Base-by-base conservation (phyloP, 2,888 invertebrate genomes). In the Globia sparganii region DNA sequence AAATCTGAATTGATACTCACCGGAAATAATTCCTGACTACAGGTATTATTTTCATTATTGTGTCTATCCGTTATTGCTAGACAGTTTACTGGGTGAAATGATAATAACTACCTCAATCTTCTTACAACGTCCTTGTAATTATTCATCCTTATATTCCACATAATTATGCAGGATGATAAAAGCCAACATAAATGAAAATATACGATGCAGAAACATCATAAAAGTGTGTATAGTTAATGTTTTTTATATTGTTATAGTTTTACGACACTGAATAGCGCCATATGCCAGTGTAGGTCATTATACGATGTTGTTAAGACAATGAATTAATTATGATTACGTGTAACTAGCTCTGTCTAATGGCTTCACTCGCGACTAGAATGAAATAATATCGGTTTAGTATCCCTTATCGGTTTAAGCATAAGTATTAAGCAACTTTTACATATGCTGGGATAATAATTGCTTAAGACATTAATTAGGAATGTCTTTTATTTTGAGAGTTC, bases 171-270 rank as follows among this genome's bases (percentile, higher is more conserved):
- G 34, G 65, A 66, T 43, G 43, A 62, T 72, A 73, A 72, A 72
- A 73, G 31, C 62, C 72, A 67, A 73, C 46, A 37, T 65, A 59
- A 69, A 80, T 79, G 59, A 79, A 68, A 78, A 69, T 53, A 68
- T 61, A 66, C 66, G 59, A 75, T 56, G 69, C 69, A 65, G 69
- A 43, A 68, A 46, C 59, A 37, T 69, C 69, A 28, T 80, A 69
- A 75, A 79, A 75, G 15, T 65, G 5, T 65, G 2, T 15, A 18
- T 21, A 69, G 65, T 69, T 58, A 59, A 74, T 79, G 49, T 40
- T 79, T 68, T 79, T 34, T 53, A 66, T 53, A 59, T 69, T 66
- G 68, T 65, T 79, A 13, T 37, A 21, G 53, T 78, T 79, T 79
- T 65, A 74, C 49, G 61, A 59, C 34, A 53, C 9, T 4, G 53